A percentile compares a stretch with the other conserved stretches of the same genome.
These are phyloP conservation scores for Brachyrhaphis roseni DNA, from an alignment of 2,797 vertebrate species.

Conservation along the genomic window DNA sequence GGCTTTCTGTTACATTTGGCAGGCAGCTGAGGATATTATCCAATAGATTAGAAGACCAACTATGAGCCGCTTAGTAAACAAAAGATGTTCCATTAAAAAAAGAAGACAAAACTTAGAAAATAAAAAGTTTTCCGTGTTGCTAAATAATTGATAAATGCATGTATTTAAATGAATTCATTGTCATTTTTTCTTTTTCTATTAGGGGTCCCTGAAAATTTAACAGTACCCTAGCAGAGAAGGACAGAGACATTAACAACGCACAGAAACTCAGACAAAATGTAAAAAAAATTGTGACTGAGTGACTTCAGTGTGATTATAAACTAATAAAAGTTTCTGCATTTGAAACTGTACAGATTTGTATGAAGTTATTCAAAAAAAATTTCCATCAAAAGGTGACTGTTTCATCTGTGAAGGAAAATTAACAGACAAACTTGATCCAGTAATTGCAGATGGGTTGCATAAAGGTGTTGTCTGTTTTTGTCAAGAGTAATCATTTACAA, in stretches of 20 bases:
- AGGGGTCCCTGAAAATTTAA: neutral
- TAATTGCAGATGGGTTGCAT: neutral
- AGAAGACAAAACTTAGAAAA: neutral
- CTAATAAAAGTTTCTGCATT: neutral
- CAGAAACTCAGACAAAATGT: neutral
- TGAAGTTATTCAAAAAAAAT: neutral
- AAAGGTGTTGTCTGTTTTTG: neutral
- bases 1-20: constrained; percentile 1
- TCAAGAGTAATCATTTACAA: neutral
- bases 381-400: neutral
- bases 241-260: neutral
- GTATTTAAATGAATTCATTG: neutral
- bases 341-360: neutral
- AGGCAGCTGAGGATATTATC: neutral
- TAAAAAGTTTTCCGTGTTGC: neutral
- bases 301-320: neutral
- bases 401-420: neutral
- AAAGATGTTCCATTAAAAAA: neutral
- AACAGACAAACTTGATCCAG: neutral
- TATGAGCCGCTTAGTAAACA: neutral
- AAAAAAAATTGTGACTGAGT: neutral
- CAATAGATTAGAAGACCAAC: neutral
- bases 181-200: neutral
- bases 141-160: neutral
- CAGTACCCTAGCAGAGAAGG: neutral